Evolutionary conservation across 2,113 vertebrate genomes (phyloP), one percentile per base, ranked within the genome.

Genomic region (Saccopteryx bilineata): DNA sequence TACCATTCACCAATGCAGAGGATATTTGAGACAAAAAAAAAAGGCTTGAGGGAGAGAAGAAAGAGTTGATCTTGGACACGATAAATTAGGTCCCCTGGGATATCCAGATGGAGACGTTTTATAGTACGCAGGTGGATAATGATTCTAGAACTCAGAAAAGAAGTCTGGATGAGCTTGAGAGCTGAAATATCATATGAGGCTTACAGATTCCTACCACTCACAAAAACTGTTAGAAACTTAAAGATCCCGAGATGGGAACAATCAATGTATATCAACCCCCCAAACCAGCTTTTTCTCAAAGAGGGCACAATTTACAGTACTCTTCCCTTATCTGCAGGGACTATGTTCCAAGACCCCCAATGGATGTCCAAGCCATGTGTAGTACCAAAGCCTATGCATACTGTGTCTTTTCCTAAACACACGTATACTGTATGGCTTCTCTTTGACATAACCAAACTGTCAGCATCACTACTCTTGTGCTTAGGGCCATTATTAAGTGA

Each of bases 111-210:
- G 78, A 97, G 58, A 76, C 19, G 56, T 90, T 61, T 46, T 66
- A 66, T 46, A 71, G 46, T 74, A 81, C 91, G 50, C 84, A 90
- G 33, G 11, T 95, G 68, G 61, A 68, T 76, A 90, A 91, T 89
- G 31, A 92, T 82, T 96, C 78, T 33, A 11, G 72, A 95, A 88
- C 54, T 95, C 87, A 92, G 52, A 83, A 93, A 23, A 89, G n/a
- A 90, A 79, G 58, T 52, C 71, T 72, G 54, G 9, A 71, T 19
- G 33, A 95, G 33, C 9, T 71, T 84, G 19, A 63, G 12, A 90
- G 61, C 5, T 33, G 65, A 92, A 95, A 87, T 71, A 83, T 68
- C 75, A 95, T 84, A 72, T 60, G 5, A 50, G 11, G 11, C 75
- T 92, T 83, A 66, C 12, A 69, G 46, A 69, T 76, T 93, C 18